phyloP scores from a whole-genome alignment of 2,888 invertebrate species.

The Altica lythri region DNA sequence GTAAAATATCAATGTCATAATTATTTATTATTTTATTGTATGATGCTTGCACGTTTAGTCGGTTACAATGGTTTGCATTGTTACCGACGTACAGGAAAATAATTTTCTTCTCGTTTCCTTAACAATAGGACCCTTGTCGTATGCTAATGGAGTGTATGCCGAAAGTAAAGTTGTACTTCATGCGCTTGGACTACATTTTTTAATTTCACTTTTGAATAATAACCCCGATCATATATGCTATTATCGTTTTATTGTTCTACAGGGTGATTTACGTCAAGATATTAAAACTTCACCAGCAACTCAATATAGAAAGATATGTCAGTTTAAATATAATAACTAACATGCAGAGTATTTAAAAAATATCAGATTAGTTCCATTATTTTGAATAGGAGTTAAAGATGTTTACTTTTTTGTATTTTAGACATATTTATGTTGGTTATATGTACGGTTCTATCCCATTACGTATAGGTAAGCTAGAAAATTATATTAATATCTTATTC shows the following conservation, averaged over 20 bases:
- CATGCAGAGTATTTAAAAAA: too few species aligned
- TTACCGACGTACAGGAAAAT: constrained; percentile 53
- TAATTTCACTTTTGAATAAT: constrained; percentile 28
- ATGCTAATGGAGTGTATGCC: constrained; percentile 51
- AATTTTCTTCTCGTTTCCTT: constrained; percentile 46
- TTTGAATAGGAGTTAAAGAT: too few species aligned
- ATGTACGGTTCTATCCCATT: too few species aligned
- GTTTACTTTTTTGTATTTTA: too few species aligned
- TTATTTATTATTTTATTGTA: constrained; percentile 55
- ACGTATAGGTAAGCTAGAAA: too few species aligned
- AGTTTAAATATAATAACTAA: too few species aligned
- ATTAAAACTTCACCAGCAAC: too few species aligned
- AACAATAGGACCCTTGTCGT: constrained; percentile 55
- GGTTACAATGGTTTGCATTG: constrained; percentile 54
- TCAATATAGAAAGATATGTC: too few species aligned
- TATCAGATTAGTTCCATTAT: too few species aligned
- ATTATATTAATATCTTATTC: too few species aligned
- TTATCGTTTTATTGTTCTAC: constrained; percentile 14
- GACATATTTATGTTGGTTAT: too few species aligned
- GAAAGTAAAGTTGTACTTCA: constrained; percentile 34
- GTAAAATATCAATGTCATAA: constrained; percentile 44
- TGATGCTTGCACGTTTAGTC: constrained; percentile 46
- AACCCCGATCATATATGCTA: constrained; percentile 18
- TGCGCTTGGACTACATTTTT: constrained; percentile 26
- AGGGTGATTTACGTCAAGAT: neutral